These are phyloP conservation scores for Augochlorella aurata DNA, from an alignment of 2,888 invertebrate species.

Conservation along the genomic window DNA sequence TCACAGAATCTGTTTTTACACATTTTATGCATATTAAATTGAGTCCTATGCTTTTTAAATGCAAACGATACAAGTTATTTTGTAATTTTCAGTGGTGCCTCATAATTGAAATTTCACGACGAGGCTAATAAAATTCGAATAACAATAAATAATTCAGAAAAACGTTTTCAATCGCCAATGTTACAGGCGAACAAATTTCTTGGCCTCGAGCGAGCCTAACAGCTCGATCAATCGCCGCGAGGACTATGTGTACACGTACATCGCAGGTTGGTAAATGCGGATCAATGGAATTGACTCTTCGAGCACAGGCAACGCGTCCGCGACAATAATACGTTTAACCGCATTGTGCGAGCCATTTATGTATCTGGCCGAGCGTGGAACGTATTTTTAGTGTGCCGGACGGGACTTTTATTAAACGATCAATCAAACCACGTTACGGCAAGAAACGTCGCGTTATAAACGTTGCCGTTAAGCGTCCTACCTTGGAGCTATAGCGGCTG, in stretches of 20 bases:
- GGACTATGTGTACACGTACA: not conserved
- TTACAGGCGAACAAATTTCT: not conserved
- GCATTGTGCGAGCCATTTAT: slow-evolving; percentile 38
- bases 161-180: too few species aligned
- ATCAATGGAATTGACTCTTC: slow-evolving; percentile 43
- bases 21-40: too few species aligned
- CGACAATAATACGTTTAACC: slow-evolving; percentile 44
- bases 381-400: slow-evolving; percentile 41
- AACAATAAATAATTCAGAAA: too few species aligned
- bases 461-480: slow-evolving; percentile 56
- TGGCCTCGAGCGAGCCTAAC: not conserved
- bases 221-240: not conserved
- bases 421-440: slow-evolving; percentile 53
- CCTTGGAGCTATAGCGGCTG: slow-evolving; percentile 55
- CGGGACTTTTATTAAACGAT: slow-evolving; percentile 56
- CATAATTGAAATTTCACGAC: too few species aligned
- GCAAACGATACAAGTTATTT: too few species aligned
- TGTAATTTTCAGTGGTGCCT: too few species aligned
- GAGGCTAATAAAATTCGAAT: too few species aligned
- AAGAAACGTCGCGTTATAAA: slow-evolving; percentile 61
- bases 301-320: not conserved
- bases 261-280: slow-evolving; percentile 24
- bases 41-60: too few species aligned
- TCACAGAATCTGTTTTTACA: too few species aligned
- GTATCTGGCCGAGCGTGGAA: slow-evolving; percentile 30